Base-by-base conservation (phyloP, 1,140 invertebrate genomes). In the Temnothorax longispinosus region DNA sequence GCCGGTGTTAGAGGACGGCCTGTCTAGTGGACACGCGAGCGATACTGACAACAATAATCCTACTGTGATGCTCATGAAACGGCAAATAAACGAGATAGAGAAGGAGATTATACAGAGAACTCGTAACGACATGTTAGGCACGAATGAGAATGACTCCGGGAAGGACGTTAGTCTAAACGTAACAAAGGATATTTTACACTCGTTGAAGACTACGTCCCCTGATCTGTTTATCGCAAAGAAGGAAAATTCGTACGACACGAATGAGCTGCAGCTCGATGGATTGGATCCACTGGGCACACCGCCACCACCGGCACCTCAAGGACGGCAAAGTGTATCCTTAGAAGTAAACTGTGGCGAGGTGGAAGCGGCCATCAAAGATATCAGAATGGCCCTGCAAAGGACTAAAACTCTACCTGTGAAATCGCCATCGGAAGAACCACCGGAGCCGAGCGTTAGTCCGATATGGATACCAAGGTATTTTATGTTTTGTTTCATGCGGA, bases 1-100 rank as follows among this genome's bases (percentile, higher is more conserved):
- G 98, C 99, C 99, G 0, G 97, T 99, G n/a, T 96, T 99, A 13
- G 99, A 99, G 95, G 99, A 99, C 95, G 99, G 99, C 87, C 93
- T 99, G 88, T 97, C 98, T 67, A 98, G 98, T 64, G 98, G 98
- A 18, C 98, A 99, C 93, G 98, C 97, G 3, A 99, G 98, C 90
- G 98, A 99, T 94, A 98, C 97, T 0, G 98, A 99, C 93, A 98
- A 99, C 94, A 98, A 98, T 94, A 97, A 97, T 94, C 97, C 96
- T 13, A 96, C 96, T 47, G 96, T 97, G 11, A 96, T 97, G 94
- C 94, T 97, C 5, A 97, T 97, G 96, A 97, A 97, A 90, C 96
- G 97, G 78, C 97, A 97, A 94, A 97, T 97, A 78, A 97, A 96
- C 77, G 97, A 97, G 93, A 97, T 97, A 71, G 97, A 97, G 92